Conservation (phyloP, 2,888 invertebrate species). For the Hyalella azteca region DNA sequence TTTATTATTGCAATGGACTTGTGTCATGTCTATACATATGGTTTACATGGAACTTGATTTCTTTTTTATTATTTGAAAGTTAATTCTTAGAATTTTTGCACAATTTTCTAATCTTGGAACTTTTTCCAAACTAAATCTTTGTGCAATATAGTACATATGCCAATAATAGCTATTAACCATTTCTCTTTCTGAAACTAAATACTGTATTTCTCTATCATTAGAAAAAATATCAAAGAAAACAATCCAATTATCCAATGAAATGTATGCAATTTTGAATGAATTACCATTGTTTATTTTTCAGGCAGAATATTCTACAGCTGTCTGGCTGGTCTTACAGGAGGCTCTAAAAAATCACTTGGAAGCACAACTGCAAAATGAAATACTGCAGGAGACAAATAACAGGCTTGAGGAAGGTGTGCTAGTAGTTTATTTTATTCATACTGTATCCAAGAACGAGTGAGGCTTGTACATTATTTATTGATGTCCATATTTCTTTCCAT, state of each 20-base stretch:
- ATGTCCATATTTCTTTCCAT: background rate
- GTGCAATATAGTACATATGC: background rate
- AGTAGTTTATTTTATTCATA: background rate
- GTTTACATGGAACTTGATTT: background rate
- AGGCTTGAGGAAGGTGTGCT: background rate
- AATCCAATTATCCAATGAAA: background rate
- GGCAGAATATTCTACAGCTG: background rate
- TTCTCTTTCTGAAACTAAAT: background rate
- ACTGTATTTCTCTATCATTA: background rate
- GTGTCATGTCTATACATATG: background rate
- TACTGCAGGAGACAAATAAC: background rate
- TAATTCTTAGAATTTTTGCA: background rate
- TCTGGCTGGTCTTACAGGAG: background rate
- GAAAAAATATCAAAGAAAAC: background rate
- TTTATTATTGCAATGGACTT: background rate
- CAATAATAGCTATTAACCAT: background rate
- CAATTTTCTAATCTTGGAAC: background rate
- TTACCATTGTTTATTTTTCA: background rate
- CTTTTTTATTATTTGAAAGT: background rate
- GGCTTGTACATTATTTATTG: background rate
- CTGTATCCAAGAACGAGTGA: background rate
- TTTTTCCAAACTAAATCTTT: background rate
- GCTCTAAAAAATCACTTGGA: background rate
- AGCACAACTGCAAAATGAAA: background rate
- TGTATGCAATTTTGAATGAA: background rate